Conservation (phyloP, 2,888 invertebrate genomes). For the Luperina nickerlii region DNA sequence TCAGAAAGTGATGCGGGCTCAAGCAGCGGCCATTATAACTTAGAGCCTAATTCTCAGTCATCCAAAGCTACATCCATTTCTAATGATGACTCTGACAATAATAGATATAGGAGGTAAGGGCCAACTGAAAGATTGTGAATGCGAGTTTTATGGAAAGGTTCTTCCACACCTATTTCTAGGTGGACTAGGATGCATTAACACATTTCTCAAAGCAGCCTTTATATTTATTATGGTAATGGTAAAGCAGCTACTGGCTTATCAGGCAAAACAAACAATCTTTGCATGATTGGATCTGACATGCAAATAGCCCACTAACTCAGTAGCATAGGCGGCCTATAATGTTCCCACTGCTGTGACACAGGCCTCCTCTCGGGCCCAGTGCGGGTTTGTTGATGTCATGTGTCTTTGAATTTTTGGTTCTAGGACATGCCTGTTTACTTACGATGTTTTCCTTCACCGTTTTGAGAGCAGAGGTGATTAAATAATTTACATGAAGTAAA, state of each 20-base stretch:
- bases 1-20: constrained; percentile 76
- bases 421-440: background rate
- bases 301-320: background rate
- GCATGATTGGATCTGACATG: background rate
- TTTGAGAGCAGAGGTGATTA: background rate
- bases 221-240: background rate
- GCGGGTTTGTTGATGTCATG: background rate
- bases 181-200: background rate
- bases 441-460: background rate
- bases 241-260: background rate
- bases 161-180: background rate
- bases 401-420: background rate
- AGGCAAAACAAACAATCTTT: background rate
- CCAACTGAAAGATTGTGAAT: constrained; percentile 1
- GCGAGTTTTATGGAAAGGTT: background rate
- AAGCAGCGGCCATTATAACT: constrained; percentile 75
- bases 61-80: constrained; percentile 77
- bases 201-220: background rate
- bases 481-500: background rate
- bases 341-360: background rate
- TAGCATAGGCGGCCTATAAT: background rate
- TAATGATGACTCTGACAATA: constrained; percentile 70
- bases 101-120: constrained; percentile 69
- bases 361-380: background rate
- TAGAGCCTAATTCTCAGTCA: constrained; percentile 71